Evolutionary conservation across 2,888 invertebrate species (phyloP), one percentile per base, ranked within the genome.

Genomic region (Pterostichus madidus): DNA sequence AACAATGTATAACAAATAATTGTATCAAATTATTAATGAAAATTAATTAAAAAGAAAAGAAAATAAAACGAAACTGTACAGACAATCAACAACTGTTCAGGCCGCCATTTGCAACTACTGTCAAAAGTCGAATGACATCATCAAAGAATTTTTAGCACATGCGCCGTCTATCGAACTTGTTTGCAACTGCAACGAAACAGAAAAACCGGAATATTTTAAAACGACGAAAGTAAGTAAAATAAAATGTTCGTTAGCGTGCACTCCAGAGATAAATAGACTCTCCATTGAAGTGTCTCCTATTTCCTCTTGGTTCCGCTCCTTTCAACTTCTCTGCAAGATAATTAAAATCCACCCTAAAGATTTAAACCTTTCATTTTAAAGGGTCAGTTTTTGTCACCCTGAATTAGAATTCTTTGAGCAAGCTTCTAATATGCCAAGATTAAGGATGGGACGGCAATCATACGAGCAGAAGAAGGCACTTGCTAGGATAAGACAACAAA

Each of bases 61-160:
- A 80, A 80, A 68, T 13, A 68, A 68, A 73, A 31, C 24, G 49
- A 49, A 68, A 80, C 32, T 35, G 10, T 71, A 44, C 68, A 71
- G 52, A 61, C 8, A 35, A 8, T 53, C 44, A 17, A 17, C 80
- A 56, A 68, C 53, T 49, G 68, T 15, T 80, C 73, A 80, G 44
- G 53, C 32, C 80, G 56, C 80, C 80, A 80, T 80, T 80, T 80
- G 80, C 80, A 73, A 80, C 80, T 39, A 80, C 52, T 80, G 80
- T 71, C 73, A 80, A 53, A 59, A 17, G 44, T 61, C 61, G 17
- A 56, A 56, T 80, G 73, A 73, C 71, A 71, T 73, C 80, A 56
- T 73, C 31, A 39, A 39, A 39, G 75, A 32, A 75, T 17, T 31
- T 49, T 17, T 31, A 8, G 17, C 7, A 17, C 8, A n/a, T 32